Percentiles rank a stretch among this genome's conserved stretches.
phyloP scores from a whole-genome alignment of 2,797 vertebrate species.

The Typhlichthys subterraneus region DNA sequence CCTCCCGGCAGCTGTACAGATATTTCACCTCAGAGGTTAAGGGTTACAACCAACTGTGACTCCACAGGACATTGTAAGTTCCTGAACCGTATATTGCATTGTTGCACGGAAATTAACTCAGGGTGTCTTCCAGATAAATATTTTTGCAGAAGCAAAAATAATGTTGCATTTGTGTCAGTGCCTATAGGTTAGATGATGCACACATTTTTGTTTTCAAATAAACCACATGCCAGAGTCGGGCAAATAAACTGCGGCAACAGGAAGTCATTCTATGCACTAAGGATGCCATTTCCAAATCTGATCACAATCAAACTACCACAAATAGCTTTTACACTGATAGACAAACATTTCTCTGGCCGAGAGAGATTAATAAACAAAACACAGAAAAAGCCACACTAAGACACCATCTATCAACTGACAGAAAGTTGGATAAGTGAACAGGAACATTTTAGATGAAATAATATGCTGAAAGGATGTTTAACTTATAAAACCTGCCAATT shows the following conservation, averaged over 20 bases:
- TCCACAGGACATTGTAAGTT: constrained; percentile 68
- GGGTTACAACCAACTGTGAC: constrained; percentile 55
- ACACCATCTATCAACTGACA: constrained; percentile 9
- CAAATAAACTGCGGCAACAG: constrained; percentile 7
- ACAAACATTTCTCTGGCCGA: constrained; percentile 4
- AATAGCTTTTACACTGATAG: constrained; percentile 14
- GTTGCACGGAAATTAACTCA: constrained; percentile 67
- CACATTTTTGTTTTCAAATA: constrained; percentile 4
- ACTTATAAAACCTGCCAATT: too few relatives aligned
- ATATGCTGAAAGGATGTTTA: too few relatives aligned
- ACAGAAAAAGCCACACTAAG: constrained; percentile 10
- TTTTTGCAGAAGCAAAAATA: constrained; percentile 30
- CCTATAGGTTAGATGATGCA: constrained; percentile 17
- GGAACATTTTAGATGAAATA: neutral
- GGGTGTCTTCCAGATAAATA: constrained; percentile 56
- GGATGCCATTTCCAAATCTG: constrained; percentile 39
- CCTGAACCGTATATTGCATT: constrained; percentile 50
- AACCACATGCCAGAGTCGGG: constrained; percentile 8
- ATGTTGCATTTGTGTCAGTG: constrained; percentile 46
- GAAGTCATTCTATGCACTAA: constrained; percentile 29
- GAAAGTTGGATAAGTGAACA: neutral
- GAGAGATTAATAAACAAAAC: constrained; percentile 4
- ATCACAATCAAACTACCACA: constrained; percentile 17
- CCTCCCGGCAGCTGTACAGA: constrained; percentile 57
- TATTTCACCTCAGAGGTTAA: constrained; percentile 54